phyloP scores from a whole-genome alignment of 1,140 invertebrate species.

The Eupristina koningsbergeri region DNA sequence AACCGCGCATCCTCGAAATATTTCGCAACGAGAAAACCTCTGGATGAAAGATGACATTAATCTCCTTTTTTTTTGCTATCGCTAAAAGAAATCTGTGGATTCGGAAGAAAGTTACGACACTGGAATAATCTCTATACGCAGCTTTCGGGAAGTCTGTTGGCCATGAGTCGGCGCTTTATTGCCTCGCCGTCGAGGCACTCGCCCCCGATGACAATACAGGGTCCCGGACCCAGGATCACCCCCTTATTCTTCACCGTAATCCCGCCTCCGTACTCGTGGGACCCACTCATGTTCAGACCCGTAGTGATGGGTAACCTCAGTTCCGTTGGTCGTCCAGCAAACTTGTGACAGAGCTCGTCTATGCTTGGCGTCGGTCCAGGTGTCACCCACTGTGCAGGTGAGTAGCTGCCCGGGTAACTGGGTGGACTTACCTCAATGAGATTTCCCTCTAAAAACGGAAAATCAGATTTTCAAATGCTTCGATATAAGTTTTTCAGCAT shows the following conservation, averaged over 20 bases:
- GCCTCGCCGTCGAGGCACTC: conserved; percentile 76
- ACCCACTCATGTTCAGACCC: conserved; percentile 55
- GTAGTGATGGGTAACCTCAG: conserved; percentile 66
- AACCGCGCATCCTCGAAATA: no score
- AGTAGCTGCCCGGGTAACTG: conserved; percentile 67
- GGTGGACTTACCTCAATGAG: conserved; percentile 70
- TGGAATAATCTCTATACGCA: conserved; percentile 76
- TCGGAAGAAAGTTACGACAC: background rate
- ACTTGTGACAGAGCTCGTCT: conserved; percentile 71
- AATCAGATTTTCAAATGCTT: background rate
- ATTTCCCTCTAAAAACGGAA: conserved; percentile 64
- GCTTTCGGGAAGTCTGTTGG: conserved; percentile 82
- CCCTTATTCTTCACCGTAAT: background rate
- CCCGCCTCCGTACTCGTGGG: background rate
- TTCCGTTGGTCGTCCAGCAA: conserved; percentile 67
- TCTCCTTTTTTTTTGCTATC: background rate
- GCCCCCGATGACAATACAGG: conserved; percentile 67
- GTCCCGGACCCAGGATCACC: conserved; percentile 48
- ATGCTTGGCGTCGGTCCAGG: conserved; percentile 70
- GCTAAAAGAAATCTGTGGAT: background rate
- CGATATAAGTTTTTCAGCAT: no score
- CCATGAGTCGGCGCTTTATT: conserved; percentile 83
- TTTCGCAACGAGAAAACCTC: no score
- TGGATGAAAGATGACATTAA: background rate
- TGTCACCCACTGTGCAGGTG: conserved; percentile 68